Conservation (phyloP, 2,888 invertebrate species). For the Andricus quercusramuli region DNA sequence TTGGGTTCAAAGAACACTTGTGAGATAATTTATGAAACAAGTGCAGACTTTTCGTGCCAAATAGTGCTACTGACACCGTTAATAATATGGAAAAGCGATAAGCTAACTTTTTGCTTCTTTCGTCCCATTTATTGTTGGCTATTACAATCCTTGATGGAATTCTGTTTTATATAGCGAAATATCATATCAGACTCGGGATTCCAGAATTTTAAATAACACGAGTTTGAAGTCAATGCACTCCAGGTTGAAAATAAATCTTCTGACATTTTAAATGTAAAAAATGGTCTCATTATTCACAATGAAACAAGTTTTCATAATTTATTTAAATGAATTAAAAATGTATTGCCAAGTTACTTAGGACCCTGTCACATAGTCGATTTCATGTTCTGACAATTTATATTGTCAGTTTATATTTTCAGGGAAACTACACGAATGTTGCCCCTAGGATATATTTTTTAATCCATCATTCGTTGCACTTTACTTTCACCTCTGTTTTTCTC, state of each 20-base stretch:
- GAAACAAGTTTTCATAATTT: not conserved
- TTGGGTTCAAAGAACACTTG: not conserved
- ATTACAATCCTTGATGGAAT: not conserved
- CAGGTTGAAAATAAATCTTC: not conserved
- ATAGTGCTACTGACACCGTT: not conserved
- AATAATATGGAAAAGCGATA: not conserved
- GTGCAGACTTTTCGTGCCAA: not conserved
- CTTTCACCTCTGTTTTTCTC: constrained; percentile 5
- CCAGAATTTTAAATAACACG: not conserved
- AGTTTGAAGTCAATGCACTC: too few relatives aligned
- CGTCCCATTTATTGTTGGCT: not conserved
- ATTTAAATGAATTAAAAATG: not conserved
- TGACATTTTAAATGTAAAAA: not conserved
- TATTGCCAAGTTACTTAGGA: not conserved
- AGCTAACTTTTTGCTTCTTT: not conserved
- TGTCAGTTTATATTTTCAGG: not conserved
- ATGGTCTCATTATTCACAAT: not conserved
- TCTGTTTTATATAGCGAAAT: not conserved
- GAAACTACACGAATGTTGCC: not conserved
- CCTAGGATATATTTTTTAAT: not conserved
- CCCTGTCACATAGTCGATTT: not conserved
- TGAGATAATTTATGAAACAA: constrained; percentile 12
- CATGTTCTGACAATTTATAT: not conserved
- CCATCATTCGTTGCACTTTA: constrained; percentile 9
- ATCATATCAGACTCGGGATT: not conserved